Evolutionary conservation across 2,888 invertebrate species (phyloP), one percentile per base, ranked within the genome.

Genomic region (Eustalomyia histrio): DNA sequence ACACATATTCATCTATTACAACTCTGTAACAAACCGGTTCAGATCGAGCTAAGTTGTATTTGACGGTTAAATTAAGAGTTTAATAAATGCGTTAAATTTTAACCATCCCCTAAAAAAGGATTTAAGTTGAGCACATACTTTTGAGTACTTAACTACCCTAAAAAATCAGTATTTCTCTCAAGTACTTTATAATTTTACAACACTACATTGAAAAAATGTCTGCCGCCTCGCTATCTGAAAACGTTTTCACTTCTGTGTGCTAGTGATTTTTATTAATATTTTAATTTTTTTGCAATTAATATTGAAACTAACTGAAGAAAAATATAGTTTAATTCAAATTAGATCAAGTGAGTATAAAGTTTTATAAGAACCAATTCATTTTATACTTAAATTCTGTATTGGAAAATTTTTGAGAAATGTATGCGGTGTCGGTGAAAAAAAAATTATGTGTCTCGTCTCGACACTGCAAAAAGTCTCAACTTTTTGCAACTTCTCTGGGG

Each of bases 211-310:
- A n/a, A n/a, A n/a, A n/a, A n/a, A 21, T 21, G 2, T 21, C 21
- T 21, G 21, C 21, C 4, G 21, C 21, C 21, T 50, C 57, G 29
- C 43, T 57, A 14, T 0, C 18, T 21, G 63, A 83, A 84, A 81
- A 83, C 83, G 83, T 85, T 84, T 83, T 80, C 63, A 43, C 21
- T 21, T 16, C 57, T 75, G 33, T 69, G 73, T 73, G 72, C 67
- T 68, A 17, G 53, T 67, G 29, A 68, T 67, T 72, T 68, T 71
- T 63, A 6, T 39, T 6, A 65, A 60, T 74, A 65, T 75, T 73
- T 65, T 63, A 29, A 17, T 73, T 47, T 53, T 73, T 57, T 60
- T 73, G 10, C 16, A n/a, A 43, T 53, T 18, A 43, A 57, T 39
- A 61, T 6, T 21, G 2, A 63, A 64, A 50, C 29, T 14, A 61